phyloP scores from a whole-genome alignment of 2,113 vertebrate species.

The Rhinolophus ferrumequinum region DNA sequence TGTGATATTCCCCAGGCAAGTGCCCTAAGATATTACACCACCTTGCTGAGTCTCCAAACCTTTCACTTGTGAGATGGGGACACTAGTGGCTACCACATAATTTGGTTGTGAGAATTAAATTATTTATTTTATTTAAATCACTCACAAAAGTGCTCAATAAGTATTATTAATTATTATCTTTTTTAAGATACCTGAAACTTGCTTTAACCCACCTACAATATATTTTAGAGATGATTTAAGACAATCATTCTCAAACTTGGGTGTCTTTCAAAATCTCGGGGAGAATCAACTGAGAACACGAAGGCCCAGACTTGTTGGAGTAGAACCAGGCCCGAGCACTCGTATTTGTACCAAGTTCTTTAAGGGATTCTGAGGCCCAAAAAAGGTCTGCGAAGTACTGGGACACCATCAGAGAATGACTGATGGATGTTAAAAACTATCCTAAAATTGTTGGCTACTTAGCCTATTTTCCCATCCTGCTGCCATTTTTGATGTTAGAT shows the following conservation, averaged over 20 bases:
- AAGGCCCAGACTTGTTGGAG: neutral
- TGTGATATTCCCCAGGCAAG: neutral
- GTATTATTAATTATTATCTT: neutral
- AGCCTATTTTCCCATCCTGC: neutral
- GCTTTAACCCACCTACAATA: neutral
- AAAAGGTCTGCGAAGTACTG: neutral
- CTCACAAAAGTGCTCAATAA: neutral
- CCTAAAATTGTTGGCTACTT: neutral
- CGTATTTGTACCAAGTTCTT: neutral
- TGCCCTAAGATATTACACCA: neutral
- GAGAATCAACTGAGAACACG: neutral
- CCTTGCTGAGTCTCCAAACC: fast-evolving
- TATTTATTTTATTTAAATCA: neutral
- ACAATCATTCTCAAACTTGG: neutral
- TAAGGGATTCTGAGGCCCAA: neutral
- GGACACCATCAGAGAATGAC: neutral
- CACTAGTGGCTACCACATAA: too few relatives aligned
- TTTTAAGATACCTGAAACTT: neutral
- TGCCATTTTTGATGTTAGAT: neutral
- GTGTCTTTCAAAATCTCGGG: neutral
- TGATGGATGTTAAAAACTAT: neutral
- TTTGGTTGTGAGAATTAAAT: neutral
- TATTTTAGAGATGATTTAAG: neutral
- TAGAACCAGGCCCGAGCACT: neutral
- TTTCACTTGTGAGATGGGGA: neutral